Conservation (phyloP, 2,113 vertebrate species). For the Stigmatopora argus region DNA sequence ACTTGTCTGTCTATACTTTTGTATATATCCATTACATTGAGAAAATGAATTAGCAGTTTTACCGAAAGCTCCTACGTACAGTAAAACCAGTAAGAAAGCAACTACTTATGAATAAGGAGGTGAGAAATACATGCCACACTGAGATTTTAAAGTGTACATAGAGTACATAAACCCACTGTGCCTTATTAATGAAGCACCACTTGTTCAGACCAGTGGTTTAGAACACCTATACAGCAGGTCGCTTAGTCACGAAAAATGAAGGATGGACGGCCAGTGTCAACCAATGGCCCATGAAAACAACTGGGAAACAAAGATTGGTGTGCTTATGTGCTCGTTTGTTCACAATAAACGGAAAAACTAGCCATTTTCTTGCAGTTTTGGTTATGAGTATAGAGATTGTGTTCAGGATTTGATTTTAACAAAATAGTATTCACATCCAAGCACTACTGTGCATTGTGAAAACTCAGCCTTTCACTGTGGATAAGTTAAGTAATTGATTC, state of each 20-base stretch:
- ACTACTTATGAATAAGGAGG: neutral
- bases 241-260: constrained; percentile 59
- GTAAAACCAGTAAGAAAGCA: neutral
- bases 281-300: constrained; percentile 62
- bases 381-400: constrained; percentile 2
- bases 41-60: constrained; percentile 21
- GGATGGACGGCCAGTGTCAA: constrained; percentile 53
- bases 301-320: constrained; percentile 40
- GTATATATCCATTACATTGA: constrained; percentile 9
- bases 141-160: constrained; percentile 21
- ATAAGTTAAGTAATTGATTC: constrained; percentile 53
- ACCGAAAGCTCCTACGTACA: constrained; percentile 19
- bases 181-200: constrained; percentile 60
- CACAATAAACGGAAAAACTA: constrained; percentile 19
- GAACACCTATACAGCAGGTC: constrained; percentile 59
- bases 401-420: too few relatives aligned
- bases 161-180: constrained; percentile 44
- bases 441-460: constrained; percentile 15
- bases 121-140: constrained; percentile 5
- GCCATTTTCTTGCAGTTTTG: constrained; percentile 32
- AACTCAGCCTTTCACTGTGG: constrained; percentile 33
- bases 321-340: constrained; percentile 18
- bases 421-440: constrained; percentile 21
- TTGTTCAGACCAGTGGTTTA: constrained; percentile 55
- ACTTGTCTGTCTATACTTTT: constrained; percentile 8